A percentile compares a stretch with the other conserved stretches of the same genome.
These are phyloP conservation scores for Acanthosepion lycidas DNA, from an alignment of 2,888 invertebrate species.

Conservation along the genomic window DNA sequence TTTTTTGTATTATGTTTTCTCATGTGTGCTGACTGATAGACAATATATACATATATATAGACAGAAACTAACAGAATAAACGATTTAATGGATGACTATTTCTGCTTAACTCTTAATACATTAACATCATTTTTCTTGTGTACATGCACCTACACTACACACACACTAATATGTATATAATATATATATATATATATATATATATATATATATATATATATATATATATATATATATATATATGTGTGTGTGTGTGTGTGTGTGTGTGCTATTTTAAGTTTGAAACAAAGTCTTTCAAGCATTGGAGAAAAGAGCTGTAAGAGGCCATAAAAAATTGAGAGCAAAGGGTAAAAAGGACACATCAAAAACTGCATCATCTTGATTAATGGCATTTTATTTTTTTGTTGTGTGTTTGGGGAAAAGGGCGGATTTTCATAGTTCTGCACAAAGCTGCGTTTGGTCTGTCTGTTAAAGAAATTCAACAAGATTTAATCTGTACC, in stretches of 20 bases:
- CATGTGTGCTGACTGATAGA: too few species aligned
- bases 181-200: background rate
- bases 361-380: background rate
- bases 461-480: background rate
- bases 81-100: too few species aligned
- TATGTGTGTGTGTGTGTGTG: background rate
- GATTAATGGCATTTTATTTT: background rate
- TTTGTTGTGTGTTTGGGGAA: background rate
- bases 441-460: background rate
- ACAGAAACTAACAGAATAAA: too few species aligned
- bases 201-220: background rate
- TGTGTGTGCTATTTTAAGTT: background rate
- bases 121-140: too few species aligned
- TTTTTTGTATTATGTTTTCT: too few species aligned
- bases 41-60: too few species aligned
- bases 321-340: background rate
- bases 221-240: background rate
- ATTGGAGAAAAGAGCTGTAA: background rate
- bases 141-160: too few species aligned
- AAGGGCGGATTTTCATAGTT: background rate
- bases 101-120: too few species aligned
- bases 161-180: too few species aligned
- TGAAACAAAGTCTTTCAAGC: background rate
- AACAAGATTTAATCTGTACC: background rate
- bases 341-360: background rate